phyloP scores from a whole-genome alignment of 2,888 invertebrate genomes.

The Celastrina argiolus region DNA sequence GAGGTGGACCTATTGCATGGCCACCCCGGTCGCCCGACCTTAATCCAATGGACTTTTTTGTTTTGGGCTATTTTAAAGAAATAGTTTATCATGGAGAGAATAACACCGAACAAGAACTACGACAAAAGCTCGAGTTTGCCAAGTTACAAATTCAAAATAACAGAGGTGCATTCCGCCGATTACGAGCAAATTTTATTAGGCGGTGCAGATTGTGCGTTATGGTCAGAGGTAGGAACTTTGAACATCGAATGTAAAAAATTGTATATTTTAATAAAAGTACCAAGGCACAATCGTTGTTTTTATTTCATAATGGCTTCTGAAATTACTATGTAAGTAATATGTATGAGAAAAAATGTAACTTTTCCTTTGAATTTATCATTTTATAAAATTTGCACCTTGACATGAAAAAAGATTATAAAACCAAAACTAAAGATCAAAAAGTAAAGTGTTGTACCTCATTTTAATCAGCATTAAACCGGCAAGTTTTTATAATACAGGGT shows the following conservation, averaged over 20 bases:
- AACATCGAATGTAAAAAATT: constrained; percentile 18
- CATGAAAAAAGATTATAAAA: constrained; percentile 6
- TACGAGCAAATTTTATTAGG: constrained; percentile 19
- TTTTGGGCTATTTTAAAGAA: background rate
- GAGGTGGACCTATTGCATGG: background rate
- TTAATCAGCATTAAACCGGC: too few species aligned
- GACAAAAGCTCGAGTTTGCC: constrained; percentile 20
- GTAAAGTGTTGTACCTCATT: constrained; percentile 6
- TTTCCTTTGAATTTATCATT: constrained; percentile 10
- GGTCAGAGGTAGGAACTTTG: constrained; percentile 18
- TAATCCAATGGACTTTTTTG: too few species aligned
- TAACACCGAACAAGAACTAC: too few species aligned
- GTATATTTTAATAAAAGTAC: constrained; percentile 20
- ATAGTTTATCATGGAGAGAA: constrained; percentile 16
- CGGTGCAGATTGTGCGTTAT: constrained; percentile 19
- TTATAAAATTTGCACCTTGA: constrained; percentile 13
- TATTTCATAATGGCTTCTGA: constrained; percentile 14
- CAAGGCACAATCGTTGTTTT: constrained; percentile 15
- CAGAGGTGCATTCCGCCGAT: constrained; percentile 20
- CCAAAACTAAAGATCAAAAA: background rate
- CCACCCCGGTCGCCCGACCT: too few species aligned
- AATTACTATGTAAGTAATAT: background rate
- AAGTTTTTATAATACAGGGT: too few species aligned
- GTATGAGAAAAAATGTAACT: background rate
- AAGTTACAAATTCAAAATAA: constrained; percentile 18